Percentiles rank a stretch among this genome's conserved stretches.
phyloP scores from a whole-genome alignment of 2,888 invertebrate genomes.

The Heliconius ethilla region DNA sequence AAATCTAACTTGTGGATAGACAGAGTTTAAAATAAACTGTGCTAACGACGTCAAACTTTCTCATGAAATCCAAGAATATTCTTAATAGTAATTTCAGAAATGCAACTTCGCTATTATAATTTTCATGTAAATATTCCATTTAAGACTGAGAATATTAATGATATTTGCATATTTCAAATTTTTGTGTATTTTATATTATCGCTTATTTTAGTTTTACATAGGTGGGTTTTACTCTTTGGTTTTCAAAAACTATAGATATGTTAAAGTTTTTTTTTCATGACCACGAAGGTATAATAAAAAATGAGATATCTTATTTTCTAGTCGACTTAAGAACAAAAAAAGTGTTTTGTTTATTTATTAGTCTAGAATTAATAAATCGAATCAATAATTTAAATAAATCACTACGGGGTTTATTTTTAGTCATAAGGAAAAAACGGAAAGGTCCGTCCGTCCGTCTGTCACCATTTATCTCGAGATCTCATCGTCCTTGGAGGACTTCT shows the following conservation, averaged over 20 bases:
- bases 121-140: conserved; percentile 6
- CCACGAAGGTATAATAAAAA: too few species aligned
- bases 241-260: too few species aligned
- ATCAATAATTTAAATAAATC: not conserved
- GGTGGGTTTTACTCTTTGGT: not conserved
- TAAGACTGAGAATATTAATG: not conserved
- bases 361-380: not conserved
- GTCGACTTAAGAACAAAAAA: too few species aligned
- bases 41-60: conserved; percentile 24
- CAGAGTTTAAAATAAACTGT: conserved; percentile 20
- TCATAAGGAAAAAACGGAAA: not conserved
- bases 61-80: conserved; percentile 16
- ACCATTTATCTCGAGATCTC: too few species aligned
- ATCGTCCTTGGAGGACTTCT: too few species aligned
- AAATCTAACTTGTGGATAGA: conserved; percentile 30
- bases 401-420: too few species aligned
- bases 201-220: not conserved
- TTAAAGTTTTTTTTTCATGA: not conserved
- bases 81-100: conserved; percentile 21
- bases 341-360: too few species aligned
- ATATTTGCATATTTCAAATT: not conserved
- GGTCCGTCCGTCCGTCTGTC: too few species aligned
- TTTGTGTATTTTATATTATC: not conserved
- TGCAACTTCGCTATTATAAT: conserved; percentile 8
- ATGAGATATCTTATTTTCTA: too few species aligned